Evolutionary conservation across 2,797 vertebrate species (phyloP).

Genomic region (Artibeus jamaicensis): DNA sequence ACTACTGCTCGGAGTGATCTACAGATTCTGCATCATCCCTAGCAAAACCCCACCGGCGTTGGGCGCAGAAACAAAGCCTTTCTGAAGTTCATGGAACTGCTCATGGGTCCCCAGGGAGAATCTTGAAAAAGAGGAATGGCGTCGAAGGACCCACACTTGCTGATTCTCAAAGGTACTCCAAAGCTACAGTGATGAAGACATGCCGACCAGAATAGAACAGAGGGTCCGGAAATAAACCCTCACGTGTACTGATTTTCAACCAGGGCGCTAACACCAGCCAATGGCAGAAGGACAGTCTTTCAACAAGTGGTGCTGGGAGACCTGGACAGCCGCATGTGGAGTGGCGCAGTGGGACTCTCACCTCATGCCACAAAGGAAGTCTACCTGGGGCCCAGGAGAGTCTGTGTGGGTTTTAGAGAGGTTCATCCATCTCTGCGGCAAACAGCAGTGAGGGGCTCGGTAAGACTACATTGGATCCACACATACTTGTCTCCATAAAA

Average conservation of each 20-base stretch:
- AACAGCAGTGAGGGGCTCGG: neutral
- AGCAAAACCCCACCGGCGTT: neutral
- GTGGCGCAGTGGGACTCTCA: neutral
- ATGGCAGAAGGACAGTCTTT: neutral
- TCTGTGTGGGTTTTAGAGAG: neutral
- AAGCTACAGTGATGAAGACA: neutral
- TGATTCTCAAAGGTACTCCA: neutral
- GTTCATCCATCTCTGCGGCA: accelerated
- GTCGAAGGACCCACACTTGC: neutral
- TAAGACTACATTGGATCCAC: too few relatives aligned
- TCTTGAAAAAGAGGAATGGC: neutral
- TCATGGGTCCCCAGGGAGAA: neutral
- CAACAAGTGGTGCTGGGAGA: neutral
- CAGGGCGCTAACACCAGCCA: neutral
- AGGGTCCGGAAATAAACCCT: neutral
- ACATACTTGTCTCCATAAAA: neutral
- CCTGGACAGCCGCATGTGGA: neutral
- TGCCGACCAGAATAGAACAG: neutral
- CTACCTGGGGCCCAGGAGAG: neutral
- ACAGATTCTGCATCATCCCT: neutral
- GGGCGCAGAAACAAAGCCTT: neutral
- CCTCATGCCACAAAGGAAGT: neutral
- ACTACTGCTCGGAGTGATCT: neutral
- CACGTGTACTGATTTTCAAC: neutral
- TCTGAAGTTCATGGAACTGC: neutral